phyloP scores from a whole-genome alignment of 2,888 invertebrate genomes.

The Rutpela maculata region DNA sequence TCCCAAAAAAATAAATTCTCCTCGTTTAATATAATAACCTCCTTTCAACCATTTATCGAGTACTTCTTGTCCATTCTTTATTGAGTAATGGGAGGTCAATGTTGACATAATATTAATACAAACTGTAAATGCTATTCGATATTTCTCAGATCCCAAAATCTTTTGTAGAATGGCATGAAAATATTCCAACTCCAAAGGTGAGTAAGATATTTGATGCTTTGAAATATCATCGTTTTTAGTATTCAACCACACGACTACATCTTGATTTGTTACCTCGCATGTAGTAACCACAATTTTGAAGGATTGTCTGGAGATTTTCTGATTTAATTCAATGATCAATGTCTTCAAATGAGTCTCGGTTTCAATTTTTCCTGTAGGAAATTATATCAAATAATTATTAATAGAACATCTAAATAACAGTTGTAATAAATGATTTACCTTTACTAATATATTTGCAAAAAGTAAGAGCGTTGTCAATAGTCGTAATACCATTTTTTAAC shows the following conservation, averaged over 20 bases:
- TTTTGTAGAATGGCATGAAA: conserved; percentile 67
- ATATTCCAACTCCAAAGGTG: conserved; percentile 66
- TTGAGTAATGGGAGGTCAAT: conserved; percentile 58
- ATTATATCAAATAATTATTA: conserved; percentile 24
- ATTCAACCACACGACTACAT: conserved; percentile 64
- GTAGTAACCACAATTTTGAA: conserved; percentile 62
- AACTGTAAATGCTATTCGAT: conserved; percentile 60
- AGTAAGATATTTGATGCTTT: conserved; percentile 62
- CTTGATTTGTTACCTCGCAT: conserved; percentile 67
- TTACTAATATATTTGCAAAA: conserved; percentile 56
- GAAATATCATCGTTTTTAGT: conserved; percentile 66
- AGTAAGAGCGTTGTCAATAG: conserved; percentile 58
- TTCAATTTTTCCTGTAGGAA: conserved; percentile 51
- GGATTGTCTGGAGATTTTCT: conserved; percentile 63
- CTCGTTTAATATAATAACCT: conserved; percentile 65
- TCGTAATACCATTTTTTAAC: conserved; percentile 62
- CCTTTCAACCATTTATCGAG: conserved; percentile 63
- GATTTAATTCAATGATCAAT: conserved; percentile 63
- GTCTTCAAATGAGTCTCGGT: conserved; percentile 55
- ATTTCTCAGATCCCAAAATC: conserved; percentile 62
- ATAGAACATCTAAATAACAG: not conserved
- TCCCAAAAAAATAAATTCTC: conserved; percentile 64
- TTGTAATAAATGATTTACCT: conserved; percentile 53
- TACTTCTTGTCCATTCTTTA: conserved; percentile 63
- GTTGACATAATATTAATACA: conserved; percentile 66